These are phyloP conservation scores for Adelognathus sp. DNA, from an alignment of 2,888 invertebrate genomes.

Conservation along the genomic window DNA sequence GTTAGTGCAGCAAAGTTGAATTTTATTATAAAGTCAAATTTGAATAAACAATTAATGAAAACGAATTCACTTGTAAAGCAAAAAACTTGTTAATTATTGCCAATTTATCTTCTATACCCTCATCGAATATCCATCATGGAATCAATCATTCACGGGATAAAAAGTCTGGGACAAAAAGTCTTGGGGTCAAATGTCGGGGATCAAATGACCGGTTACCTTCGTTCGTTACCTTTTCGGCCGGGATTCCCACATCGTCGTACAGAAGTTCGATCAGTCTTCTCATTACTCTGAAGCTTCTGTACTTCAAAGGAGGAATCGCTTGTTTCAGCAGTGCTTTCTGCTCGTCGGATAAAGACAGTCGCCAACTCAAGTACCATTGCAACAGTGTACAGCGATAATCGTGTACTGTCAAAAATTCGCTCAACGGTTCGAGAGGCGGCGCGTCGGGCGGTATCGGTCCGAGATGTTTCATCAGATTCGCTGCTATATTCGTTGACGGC, in stretches of 20 bases:
- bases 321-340: constrained; percentile 77
- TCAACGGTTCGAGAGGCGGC: constrained; percentile 41
- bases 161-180: neutral
- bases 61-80: too few species aligned
- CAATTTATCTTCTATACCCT: too few species aligned
- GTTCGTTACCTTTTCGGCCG: constrained; percentile 77
- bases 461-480: constrained; percentile 75
- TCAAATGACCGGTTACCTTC: neutral
- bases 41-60: too few species aligned
- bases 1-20: too few species aligned
- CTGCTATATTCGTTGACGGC: constrained; percentile 61
- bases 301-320: constrained; percentile 75
- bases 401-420: constrained; percentile 71
- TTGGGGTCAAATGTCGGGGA: neutral
- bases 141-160: neutral
- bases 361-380: constrained; percentile 78
- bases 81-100: too few species aligned
- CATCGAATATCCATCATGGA: too few species aligned
- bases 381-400: too few species aligned
- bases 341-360: constrained; percentile 78
- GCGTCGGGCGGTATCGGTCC: constrained; percentile 20
- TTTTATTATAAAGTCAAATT: too few species aligned
- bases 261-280: constrained; percentile 83
- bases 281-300: constrained; percentile 82
- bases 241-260: constrained; percentile 83